These are phyloP conservation scores for Acleris laterana DNA, from an alignment of 2,888 invertebrate genomes.

Conservation along the genomic window DNA sequence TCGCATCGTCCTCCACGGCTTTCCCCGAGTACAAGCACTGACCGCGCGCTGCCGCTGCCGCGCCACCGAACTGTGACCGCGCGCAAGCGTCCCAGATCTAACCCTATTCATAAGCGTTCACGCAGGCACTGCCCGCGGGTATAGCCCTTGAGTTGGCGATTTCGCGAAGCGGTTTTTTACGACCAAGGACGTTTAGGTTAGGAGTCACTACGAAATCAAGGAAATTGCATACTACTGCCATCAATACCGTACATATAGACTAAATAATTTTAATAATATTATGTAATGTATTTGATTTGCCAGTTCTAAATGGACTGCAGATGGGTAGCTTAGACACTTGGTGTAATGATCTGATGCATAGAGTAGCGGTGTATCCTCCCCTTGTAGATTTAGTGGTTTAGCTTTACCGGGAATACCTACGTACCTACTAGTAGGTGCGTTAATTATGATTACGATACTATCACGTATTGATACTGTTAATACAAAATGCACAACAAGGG, in stretches of 20 bases:
- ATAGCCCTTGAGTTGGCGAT: conserved; percentile 69
- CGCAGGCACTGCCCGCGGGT: conserved; percentile 43
- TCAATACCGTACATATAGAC: neutral
- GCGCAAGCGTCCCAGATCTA: conserved; percentile 44
- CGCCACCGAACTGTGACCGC: conserved; percentile 47
- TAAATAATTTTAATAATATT: conserved; percentile 6
- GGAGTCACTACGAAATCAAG: conserved; percentile 9
- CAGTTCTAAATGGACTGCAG: conserved; percentile 9
- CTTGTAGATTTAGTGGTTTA: conserved; percentile 14
- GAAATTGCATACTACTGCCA: conserved; percentile 21
- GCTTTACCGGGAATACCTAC: conserved; percentile 16
- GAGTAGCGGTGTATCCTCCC: conserved; percentile 12
- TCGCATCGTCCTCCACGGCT: conserved; percentile 73
- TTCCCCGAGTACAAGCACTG: conserved; percentile 92
- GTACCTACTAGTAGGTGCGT: conserved; percentile 21
- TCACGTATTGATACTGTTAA: conserved; percentile 27
- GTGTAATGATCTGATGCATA: neutral
- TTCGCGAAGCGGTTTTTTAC: conserved; percentile 27
- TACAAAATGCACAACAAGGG: conserved; percentile 14
- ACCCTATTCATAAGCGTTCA: conserved; percentile 10
- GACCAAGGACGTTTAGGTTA: conserved; percentile 30
- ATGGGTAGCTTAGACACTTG: conserved; percentile 1
- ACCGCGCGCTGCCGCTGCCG: conserved; percentile 66
- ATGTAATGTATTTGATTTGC: conserved; percentile 17
- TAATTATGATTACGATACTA: neutral